These are phyloP conservation scores for Eilema caniola DNA, from an alignment of 2,888 invertebrate species.

Conservation along the genomic window DNA sequence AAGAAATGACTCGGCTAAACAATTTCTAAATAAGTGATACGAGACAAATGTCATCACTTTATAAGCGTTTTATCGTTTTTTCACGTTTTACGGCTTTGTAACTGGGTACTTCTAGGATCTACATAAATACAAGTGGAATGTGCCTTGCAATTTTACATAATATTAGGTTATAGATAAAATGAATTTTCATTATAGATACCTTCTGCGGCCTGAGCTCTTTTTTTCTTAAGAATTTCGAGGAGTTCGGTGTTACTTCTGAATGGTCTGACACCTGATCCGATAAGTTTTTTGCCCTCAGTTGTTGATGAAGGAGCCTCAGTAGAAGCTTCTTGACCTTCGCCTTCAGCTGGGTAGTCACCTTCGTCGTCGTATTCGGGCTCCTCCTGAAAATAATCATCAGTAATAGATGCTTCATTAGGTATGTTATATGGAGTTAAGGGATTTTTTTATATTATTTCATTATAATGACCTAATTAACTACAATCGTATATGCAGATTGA, in stretches of 20 bases:
- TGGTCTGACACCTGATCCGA: conserved; percentile 90
- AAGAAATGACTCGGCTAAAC: background rate
- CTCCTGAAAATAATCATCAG: conserved; percentile 64
- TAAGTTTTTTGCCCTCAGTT: conserved; percentile 90
- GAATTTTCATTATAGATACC: conserved; percentile 60
- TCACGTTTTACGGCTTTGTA: too few relatives aligned
- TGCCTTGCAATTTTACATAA: background rate
- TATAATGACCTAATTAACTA: too few relatives aligned
- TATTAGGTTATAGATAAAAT: too few relatives aligned
- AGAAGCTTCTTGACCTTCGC: conserved; percentile 81
- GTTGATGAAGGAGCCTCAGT: conserved; percentile 87
- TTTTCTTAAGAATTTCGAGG: conserved; percentile 90
- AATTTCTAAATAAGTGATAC: too few relatives aligned
- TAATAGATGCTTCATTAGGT: background rate
- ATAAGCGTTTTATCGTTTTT: too few relatives aligned
- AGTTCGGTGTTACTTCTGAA: conserved; percentile 93
- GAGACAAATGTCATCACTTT: too few relatives aligned
- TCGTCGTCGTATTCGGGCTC: conserved; percentile 87
- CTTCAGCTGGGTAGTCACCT: conserved; percentile 78
- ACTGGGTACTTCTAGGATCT: too few relatives aligned
- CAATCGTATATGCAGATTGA: background rate
- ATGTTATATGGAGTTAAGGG: background rate
- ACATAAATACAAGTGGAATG: too few relatives aligned
- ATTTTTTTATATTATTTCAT: background rate
- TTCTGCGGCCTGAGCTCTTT: conserved; percentile 90